Percentiles rank a stretch among this genome's conserved stretches.
Evolutionary conservation across 2,113 vertebrate species (phyloP).

Genomic region (Varanus komodoensis): DNA sequence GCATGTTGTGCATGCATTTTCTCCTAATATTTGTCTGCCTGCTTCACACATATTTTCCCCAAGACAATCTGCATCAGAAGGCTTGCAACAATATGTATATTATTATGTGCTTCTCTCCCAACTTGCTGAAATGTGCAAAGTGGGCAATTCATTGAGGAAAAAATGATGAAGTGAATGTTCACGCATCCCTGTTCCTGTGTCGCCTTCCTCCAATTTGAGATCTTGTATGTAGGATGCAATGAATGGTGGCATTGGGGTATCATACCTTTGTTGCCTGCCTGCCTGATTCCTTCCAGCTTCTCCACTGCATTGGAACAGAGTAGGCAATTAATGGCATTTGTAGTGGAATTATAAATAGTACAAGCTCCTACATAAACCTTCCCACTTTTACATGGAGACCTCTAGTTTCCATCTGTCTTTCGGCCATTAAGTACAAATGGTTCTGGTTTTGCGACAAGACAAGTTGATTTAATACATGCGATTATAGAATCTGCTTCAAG

Average conservation of each 20-base stretch:
- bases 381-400: neutral
- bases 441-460: constrained; percentile 8
- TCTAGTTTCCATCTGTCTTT: constrained; percentile 34
- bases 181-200: neutral
- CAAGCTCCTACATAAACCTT: neutral
- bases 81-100: too few relatives aligned
- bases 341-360: neutral
- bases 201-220: neutral
- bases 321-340: neutral
- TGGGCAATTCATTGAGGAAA: too few relatives aligned
- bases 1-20: too few relatives aligned
- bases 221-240: neutral
- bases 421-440: constrained; percentile 29
- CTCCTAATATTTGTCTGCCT: too few relatives aligned
- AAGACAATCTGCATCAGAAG: too few relatives aligned
- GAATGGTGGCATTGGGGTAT: neutral
- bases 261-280: neutral
- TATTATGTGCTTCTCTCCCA: too few relatives aligned
- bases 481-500: constrained; percentile 35
- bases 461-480: constrained; percentile 35
- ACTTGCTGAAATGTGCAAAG: too few relatives aligned
- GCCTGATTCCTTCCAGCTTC: neutral
- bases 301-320: neutral
- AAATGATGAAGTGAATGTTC: too few relatives aligned
- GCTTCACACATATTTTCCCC: too few relatives aligned